These are phyloP conservation scores for Leptinotarsa lineolata DNA, from an alignment of 1,140 invertebrate species.

Conservation along the genomic window DNA sequence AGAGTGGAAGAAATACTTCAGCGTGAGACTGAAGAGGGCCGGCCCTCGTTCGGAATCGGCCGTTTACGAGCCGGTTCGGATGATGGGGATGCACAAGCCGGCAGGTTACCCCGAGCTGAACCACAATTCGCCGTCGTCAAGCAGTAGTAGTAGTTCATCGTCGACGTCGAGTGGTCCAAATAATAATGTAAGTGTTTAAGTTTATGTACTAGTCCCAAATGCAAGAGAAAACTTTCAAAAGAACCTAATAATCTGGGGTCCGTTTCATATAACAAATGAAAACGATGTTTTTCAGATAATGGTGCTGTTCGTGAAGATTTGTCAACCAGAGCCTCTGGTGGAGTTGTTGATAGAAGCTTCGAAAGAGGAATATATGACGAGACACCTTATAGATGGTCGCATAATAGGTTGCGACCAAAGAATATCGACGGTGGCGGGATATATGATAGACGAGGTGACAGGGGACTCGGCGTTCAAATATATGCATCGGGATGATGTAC, in stretches of 20 bases:
- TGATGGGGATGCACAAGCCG: slow-evolving; percentile 55
- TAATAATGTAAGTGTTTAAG: slow-evolving; percentile 41
- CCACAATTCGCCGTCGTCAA: slow-evolving; percentile 7
- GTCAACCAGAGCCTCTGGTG: slow-evolving; percentile 67
- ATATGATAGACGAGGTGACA: slow-evolving; percentile 80
- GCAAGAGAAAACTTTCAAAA: not conserved
- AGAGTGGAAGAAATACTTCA: slow-evolving; percentile 58
- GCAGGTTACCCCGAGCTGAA: not conserved
- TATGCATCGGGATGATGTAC: slow-evolving; percentile 84
- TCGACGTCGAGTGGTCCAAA: slow-evolving; percentile 23
- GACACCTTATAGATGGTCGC: slow-evolving; percentile 80
- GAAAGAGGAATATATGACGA: slow-evolving; percentile 81
- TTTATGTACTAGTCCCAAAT: too few species aligned
- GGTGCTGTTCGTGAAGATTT: slow-evolving; percentile 51
- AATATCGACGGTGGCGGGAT: slow-evolving; percentile 82
- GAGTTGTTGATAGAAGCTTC: slow-evolving; percentile 74
- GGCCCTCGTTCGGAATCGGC: slow-evolving; percentile 67
- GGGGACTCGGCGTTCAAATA: slow-evolving; percentile 82
- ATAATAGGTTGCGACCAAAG: slow-evolving; percentile 86
- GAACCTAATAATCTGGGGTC: too few species aligned
- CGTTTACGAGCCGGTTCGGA: slow-evolving; percentile 69
- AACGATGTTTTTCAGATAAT: slow-evolving; percentile 61
- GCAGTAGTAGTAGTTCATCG: not conserved
- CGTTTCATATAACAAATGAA: too few species aligned
- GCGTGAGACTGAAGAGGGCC: slow-evolving; percentile 64